These are phyloP conservation scores for Tachuris rubrigastra DNA, from an alignment of 2,113 vertebrate species.

Conservation along the genomic window DNA sequence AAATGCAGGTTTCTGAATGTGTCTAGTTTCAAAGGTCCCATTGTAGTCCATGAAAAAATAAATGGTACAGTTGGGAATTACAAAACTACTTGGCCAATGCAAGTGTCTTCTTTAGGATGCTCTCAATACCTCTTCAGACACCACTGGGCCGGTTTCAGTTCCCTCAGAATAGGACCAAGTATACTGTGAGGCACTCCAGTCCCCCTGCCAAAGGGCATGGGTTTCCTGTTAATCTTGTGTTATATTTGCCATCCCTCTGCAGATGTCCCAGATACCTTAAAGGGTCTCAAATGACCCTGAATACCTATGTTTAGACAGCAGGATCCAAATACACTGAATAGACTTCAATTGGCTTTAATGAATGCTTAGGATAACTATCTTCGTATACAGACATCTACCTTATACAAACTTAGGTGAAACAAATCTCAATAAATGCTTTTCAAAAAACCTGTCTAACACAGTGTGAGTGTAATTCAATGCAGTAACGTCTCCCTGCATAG, in stretches of 20 bases:
- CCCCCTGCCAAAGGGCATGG: not conserved
- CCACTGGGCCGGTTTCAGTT: not conserved
- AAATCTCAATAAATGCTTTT: not conserved
- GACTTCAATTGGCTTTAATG: not conserved
- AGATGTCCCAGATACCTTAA: conserved; percentile 9
- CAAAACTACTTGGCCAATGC: not conserved
- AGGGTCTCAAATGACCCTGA: not conserved
- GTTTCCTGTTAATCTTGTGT: not conserved
- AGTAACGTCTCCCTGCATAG: not conserved
- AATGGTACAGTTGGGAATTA: not conserved
- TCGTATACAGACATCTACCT: not conserved
- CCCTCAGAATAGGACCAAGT: not conserved
- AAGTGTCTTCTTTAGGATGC: not conserved
- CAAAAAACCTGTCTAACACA: not conserved
- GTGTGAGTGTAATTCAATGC: not conserved
- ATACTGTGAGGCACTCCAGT: not conserved
- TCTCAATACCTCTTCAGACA: not conserved
- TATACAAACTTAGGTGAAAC: not conserved
- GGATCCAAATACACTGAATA: not conserved
- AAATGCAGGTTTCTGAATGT: not conserved
- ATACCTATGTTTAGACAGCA: not conserved
- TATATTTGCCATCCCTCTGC: not conserved
- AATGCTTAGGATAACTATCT: not conserved
- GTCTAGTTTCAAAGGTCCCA: not conserved
- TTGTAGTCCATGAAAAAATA: not conserved